Conservation (phyloP, 2,888 invertebrate species). For the Bombylius discolor region DNA sequence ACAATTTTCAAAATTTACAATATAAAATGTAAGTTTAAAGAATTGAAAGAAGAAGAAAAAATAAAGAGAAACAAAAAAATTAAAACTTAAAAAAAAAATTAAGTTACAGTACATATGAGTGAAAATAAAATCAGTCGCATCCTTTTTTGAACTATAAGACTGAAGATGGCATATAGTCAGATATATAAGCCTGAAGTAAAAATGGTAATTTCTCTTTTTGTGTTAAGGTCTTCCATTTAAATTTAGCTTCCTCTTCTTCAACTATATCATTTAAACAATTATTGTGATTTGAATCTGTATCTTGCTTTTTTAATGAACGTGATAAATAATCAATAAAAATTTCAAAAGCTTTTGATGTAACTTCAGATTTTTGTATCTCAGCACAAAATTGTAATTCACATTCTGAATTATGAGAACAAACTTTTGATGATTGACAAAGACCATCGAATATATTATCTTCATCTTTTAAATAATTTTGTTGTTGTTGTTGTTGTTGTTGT, state of each 20-base stretch:
- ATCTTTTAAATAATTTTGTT: neutral
- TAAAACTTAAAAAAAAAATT: too few relatives aligned
- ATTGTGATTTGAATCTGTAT: neutral
- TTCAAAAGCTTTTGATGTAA: constrained; percentile 4
- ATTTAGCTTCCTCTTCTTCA: neutral
- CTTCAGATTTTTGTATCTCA: constrained; percentile 7
- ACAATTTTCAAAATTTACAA: too few relatives aligned
- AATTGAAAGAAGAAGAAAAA: too few relatives aligned
- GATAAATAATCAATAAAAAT: constrained; percentile 5
- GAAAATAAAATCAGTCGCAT: too few relatives aligned
- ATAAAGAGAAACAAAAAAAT: too few relatives aligned
- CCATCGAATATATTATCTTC: constrained; percentile 12
- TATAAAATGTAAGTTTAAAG: too few relatives aligned
- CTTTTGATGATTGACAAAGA: constrained; percentile 8
- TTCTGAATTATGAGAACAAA: constrained; percentile 4
- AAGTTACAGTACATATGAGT: too few relatives aligned
- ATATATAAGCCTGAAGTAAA: constrained; percentile 11
- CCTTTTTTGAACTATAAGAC: neutral
- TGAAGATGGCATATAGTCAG: constrained; percentile 9
- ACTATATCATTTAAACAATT: neutral
- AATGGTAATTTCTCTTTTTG: constrained; percentile 11
- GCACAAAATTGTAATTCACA: constrained; percentile 5
- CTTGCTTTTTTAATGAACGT: neutral
- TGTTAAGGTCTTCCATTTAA: constrained; percentile 8
- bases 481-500: too few relatives aligned